Evolutionary conservation across 1,140 invertebrate species (phyloP), one percentile per base, ranked within the genome.

Genomic region (Andricus grossulariae): DNA sequence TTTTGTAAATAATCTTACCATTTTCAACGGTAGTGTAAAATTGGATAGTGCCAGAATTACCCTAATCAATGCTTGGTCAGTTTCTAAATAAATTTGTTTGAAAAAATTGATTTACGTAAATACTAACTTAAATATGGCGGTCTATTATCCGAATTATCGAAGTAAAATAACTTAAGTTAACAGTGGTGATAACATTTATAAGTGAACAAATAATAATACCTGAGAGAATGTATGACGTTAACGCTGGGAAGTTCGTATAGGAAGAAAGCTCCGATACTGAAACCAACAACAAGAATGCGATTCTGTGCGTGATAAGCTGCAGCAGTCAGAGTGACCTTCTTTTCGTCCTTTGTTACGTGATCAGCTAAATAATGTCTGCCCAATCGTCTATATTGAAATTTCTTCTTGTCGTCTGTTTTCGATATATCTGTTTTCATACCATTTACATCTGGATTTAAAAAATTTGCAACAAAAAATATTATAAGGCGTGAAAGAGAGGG

Each of bases 181-280:
- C 25, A 32, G 25, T 32, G 25, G 25, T 5, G 25, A 5, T 32
- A 32, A 32, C 12, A 55, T 12, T 19, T 13, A 55, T 19, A 21
- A 11, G 21, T 71, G 3, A 57, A 13, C 32, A 54, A 52, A 75
- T 72, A 75, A 13, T 55, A 74, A n/a, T 91, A 95, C 94, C 92
- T 94, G 7, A 99, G 92, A 3, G 97, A 97, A 92, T 99, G 97
- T 74, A 99, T 97, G 74, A 98, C 91, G 88, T 95, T 98, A 25
- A 97, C 96, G 52, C 98, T 96, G 8, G 98, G 98, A 92, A 99
- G 93, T 90, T 99, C 97, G 84, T 99, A 96, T 1, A 99, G 92
- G 85, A 96, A 96, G 91, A 99, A 99, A 16, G 94, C 91, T 11
- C 97, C 97, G 87, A 94, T 95, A 45, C 93, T 94, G 84, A 96